phyloP scores from a whole-genome alignment of 2,888 invertebrate species.

The Opisthograptis luteolata region DNA sequence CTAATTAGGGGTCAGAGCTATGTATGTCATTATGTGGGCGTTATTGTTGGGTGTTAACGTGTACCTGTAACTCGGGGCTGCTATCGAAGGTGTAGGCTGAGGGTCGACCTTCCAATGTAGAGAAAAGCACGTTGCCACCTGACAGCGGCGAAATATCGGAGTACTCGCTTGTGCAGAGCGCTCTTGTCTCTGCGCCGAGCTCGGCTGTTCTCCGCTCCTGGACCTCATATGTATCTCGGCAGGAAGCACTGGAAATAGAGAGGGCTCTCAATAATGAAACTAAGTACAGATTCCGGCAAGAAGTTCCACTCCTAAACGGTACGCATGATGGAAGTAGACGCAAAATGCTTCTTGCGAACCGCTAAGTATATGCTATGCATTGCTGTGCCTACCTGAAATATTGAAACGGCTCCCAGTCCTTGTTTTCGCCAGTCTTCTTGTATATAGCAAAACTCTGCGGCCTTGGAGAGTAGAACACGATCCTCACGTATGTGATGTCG shows the following conservation, averaged over 20 bases:
- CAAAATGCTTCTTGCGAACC: too few relatives aligned
- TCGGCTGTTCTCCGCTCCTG: constrained; percentile 90
- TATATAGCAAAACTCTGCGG: constrained; percentile 99
- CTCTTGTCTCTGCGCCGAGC: constrained; percentile 93
- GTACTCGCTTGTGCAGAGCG: constrained; percentile 99
- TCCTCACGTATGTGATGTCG: constrained; percentile 97
- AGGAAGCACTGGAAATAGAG: constrained; percentile 92
- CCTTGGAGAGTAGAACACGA: constrained; percentile 97
- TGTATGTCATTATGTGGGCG: too few relatives aligned
- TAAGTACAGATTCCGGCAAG: too few relatives aligned
- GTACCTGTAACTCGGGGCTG: constrained; percentile 94
- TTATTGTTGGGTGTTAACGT: too few relatives aligned
- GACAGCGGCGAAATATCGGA: constrained; percentile 98
- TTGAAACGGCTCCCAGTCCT: constrained; percentile 95
- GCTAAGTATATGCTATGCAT: too few relatives aligned
- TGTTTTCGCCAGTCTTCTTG: constrained; percentile 91
- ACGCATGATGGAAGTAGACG: too few relatives aligned
- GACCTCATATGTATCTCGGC: constrained; percentile 95
- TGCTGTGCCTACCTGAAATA: constrained; percentile 90
- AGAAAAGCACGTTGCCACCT: constrained; percentile 97
- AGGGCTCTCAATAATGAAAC: too few relatives aligned
- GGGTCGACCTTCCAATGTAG: constrained; percentile 96
- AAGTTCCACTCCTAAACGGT: too few relatives aligned
- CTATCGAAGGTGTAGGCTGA: constrained; percentile 96
- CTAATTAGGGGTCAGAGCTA: too few relatives aligned